Base-by-base conservation (phyloP, 2,797 vertebrate species). In the Lerista edwardsae region DNA sequence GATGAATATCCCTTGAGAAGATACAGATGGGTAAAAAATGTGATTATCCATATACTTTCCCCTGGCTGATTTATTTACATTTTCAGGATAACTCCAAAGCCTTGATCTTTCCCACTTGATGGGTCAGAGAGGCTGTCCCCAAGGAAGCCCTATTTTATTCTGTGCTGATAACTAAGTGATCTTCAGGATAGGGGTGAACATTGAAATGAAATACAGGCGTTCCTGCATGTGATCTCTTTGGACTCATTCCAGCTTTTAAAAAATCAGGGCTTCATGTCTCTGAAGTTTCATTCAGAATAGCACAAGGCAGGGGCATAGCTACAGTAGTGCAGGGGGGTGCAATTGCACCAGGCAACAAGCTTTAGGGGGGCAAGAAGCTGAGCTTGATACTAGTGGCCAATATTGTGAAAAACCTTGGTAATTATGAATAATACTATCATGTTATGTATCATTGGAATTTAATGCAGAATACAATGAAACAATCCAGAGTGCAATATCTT, bases 261-360 rank as follows among this genome's bases (percentile, higher is more conserved):
- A 69, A 67, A 67, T 9, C 87, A 80, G 90, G 85, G 90, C 89
- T 86, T 81, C 85, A 90, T 91, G 90, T 92, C 93, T 91, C 91
- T 92, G 89, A 90, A 87, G 71, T 86, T 29, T 90, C 83, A 90
- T 90, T 87, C 51, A 89, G 85, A 89, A 85, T 84, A 89, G 47
- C 23, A 84, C 71, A 77, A n/a, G n/a, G n/a, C n/a, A n/a, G n/a
- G n/a, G n/a, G n/a, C n/a, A n/a, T n/a, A n/a, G n/a, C n/a, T n/a
- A n/a, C n/a, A n/a, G n/a, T n/a, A n/a, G n/a, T n/a, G n/a, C n/a
- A n/a, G n/a, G n/a, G n/a, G n/a, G n/a, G n/a, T n/a, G n/a, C n/a
- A n/a, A n/a, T n/a, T n/a, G n/a, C n/a, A n/a, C n/a, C n/a, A n/a
- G n/a, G n/a, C n/a, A n/a, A n/a, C n/a, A n/a, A n/a, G n/a, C n/a